Evolutionary conservation across 2,888 invertebrate species (phyloP).

Genomic region (Rapana venosa): DNA sequence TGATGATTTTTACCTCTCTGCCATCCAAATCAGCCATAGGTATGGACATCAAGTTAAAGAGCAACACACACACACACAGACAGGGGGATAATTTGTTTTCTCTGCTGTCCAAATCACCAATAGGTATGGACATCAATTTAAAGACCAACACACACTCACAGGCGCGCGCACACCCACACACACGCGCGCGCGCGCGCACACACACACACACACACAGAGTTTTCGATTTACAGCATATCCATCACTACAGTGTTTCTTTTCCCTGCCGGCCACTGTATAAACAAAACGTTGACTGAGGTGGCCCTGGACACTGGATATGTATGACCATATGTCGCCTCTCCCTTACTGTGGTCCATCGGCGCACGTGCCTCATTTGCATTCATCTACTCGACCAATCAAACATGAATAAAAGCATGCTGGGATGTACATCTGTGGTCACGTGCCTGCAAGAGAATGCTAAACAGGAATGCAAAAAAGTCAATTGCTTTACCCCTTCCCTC

Average conservation of each 20-base stretch:
- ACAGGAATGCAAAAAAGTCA: neutral
- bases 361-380: slow-evolving; percentile 20
- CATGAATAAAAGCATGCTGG: neutral
- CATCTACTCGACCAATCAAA: neutral
- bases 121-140: too few species aligned
- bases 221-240: neutral
- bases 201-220: neutral
- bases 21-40: too few species aligned
- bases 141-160: neutral
- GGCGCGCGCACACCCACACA: too few species aligned
- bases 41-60: too few species aligned
- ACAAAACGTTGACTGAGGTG: neutral
- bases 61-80: neutral
- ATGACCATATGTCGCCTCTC: slow-evolving; percentile 14
- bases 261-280: neutral
- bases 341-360: neutral
- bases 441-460: neutral
- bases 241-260: neutral
- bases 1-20: too few species aligned
- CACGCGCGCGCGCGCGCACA: neutral
- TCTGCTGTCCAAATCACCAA: too few species aligned
- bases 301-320: slow-evolving; percentile 15
- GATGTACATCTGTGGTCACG: slow-evolving; percentile 11
- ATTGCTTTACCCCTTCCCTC: neutral
- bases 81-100: too few species aligned